Percentiles rank a stretch among this genome's conserved stretches.
phyloP scores from a whole-genome alignment of 2,888 invertebrate species.

The Epiblema foenella region DNA sequence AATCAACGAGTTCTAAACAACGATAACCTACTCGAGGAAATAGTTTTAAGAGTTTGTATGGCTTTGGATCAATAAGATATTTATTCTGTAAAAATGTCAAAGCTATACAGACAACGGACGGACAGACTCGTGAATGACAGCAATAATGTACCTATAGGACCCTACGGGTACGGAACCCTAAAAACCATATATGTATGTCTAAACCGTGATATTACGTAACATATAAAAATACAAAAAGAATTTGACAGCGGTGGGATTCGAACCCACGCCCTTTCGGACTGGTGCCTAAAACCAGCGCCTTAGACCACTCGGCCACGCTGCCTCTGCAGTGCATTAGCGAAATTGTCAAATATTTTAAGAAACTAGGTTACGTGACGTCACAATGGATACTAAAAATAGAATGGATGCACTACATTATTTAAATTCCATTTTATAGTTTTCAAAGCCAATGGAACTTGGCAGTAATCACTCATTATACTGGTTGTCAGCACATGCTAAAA shows the following conservation, averaged over 20 bases:
- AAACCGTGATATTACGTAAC: constrained; percentile 7
- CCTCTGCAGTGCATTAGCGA: constrained; percentile 53
- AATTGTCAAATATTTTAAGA: constrained; percentile 40
- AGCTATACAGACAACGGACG: too few relatives aligned
- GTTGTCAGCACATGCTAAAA: not conserved
- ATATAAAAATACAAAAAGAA: constrained; percentile 54
- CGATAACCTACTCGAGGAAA: too few relatives aligned
- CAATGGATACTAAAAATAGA: constrained; percentile 24
- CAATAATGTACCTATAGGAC: too few relatives aligned
- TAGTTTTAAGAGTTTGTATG: too few relatives aligned
- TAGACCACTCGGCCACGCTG: constrained; percentile 89
- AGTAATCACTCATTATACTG: not conserved
- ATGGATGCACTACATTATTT: not conserved
- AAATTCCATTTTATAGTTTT: not conserved
- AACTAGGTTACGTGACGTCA: constrained; percentile 22
- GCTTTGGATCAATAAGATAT: too few relatives aligned
- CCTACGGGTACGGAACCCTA: too few relatives aligned
- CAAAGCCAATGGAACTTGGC: constrained; percentile 9
- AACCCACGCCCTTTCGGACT: constrained; percentile 90
- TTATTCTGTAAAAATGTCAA: too few relatives aligned
- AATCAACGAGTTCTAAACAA: too few relatives aligned
- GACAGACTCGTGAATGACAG: too few relatives aligned
- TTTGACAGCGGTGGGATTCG: constrained; percentile 88
- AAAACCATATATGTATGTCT: not conserved
- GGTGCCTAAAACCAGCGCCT: constrained; percentile 88